A percentile compares a stretch with the other conserved stretches of the same genome.
phyloP scores from a whole-genome alignment of 1,140 invertebrate species.

The Eurosta solidaginis region DNA sequence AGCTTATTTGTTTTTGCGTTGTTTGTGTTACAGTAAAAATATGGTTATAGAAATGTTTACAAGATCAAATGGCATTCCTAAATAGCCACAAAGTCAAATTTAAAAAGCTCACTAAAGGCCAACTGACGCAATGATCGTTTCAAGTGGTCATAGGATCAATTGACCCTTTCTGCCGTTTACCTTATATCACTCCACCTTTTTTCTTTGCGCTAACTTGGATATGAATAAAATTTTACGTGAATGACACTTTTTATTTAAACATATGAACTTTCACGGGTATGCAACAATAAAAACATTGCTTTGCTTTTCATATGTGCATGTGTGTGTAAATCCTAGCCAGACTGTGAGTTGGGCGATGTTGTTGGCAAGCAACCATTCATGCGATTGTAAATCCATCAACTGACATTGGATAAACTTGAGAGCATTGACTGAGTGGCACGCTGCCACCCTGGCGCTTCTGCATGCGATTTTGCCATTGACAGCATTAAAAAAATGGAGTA shows the following conservation, averaged over 20 bases:
- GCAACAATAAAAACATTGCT: neutral
- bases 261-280: neutral
- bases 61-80: too few species aligned
- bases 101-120: too few species aligned
- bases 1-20: too few species aligned
- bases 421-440: neutral
- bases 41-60: too few species aligned
- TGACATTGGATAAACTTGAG: conserved; percentile 16
- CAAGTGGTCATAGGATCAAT: too few species aligned
- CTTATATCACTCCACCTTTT: too few species aligned
- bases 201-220: neutral
- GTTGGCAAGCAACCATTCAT: neutral
- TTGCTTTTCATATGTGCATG: conserved; percentile 4
- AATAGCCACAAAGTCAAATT: too few species aligned
- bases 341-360: neutral
- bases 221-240: neutral
- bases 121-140: too few species aligned
- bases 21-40: too few species aligned
- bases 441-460: neutral
- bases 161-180: too few species aligned
- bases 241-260: neutral
- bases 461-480: neutral
- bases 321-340: neutral
- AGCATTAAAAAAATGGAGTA: conserved; percentile 3
- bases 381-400: conserved; percentile 1